Percentiles rank a stretch among this genome's conserved stretches.
phyloP scores from a whole-genome alignment of 2,888 invertebrate species.

The Euclidia mi region DNA sequence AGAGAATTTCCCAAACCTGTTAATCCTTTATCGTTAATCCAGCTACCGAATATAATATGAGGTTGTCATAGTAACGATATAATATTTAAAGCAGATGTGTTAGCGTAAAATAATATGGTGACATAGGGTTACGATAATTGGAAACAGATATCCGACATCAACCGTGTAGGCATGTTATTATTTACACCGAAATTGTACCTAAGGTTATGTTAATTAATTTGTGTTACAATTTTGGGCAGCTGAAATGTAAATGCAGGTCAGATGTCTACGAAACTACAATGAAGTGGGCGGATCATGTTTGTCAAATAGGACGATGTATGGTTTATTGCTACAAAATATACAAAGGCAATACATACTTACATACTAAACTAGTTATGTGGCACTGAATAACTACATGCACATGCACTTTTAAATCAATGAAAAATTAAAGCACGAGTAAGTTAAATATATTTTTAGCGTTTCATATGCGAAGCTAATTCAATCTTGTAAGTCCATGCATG shows the following conservation, averaged over 20 bases:
- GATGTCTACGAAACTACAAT: conserved; percentile 2
- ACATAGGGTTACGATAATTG: conserved; percentile 14
- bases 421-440: too few relatives aligned
- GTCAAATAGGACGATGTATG: conserved; percentile 3
- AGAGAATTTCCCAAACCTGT: conserved; percentile 4
- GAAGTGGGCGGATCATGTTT: background rate
- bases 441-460: too few relatives aligned
- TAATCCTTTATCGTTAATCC: conserved; percentile 17
- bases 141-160: conserved; percentile 5
- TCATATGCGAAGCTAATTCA: too few relatives aligned
- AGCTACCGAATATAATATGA: conserved; percentile 11
- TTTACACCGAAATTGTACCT: background rate
- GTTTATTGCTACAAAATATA: too few relatives aligned
- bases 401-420: too few relatives aligned
- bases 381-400: too few relatives aligned
- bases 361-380: too few relatives aligned
- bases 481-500: too few relatives aligned
- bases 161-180: background rate
- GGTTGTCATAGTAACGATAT: conserved; percentile 9
- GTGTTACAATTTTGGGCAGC: background rate
- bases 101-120: conserved; percentile 11
- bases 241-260: conserved; percentile 2
- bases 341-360: too few relatives aligned
- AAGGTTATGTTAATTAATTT: background rate
- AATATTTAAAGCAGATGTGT: conserved; percentile 6